Conservation (phyloP, 2,113 vertebrate genomes). For the Globicephala melas region DNA sequence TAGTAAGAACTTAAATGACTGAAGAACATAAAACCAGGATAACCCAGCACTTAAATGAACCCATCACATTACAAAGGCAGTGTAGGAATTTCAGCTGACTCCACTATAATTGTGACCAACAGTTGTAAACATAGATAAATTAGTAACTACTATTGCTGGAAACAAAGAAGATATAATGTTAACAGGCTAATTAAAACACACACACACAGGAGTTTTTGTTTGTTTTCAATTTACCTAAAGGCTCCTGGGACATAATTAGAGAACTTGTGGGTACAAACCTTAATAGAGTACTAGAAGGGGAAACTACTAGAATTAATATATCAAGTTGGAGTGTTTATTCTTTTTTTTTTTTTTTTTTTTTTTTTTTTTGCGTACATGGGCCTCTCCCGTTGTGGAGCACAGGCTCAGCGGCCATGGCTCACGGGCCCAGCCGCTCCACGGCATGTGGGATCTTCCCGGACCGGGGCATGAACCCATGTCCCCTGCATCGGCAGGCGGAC, state of each 20-base stretch:
- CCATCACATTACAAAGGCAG: not conserved
- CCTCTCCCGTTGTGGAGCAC: too few species aligned
- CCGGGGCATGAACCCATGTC: too few species aligned
- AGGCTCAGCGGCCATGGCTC: too few species aligned
- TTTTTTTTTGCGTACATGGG: too few species aligned
- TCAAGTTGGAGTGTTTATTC: not conserved
- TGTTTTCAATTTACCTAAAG: slow-evolving; percentile 20
- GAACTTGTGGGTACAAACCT: not conserved
- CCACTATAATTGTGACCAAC: not conserved
- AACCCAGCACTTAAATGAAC: not conserved
- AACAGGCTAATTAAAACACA: not conserved
- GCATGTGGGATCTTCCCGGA: too few species aligned
- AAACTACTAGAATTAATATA: not conserved
- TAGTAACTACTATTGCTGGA: not conserved
- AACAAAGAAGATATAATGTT: not conserved
- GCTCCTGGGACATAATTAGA: not conserved
- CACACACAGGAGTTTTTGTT: not conserved
- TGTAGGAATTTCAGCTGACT: not conserved
- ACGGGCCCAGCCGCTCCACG: too few species aligned
- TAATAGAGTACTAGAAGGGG: not conserved
- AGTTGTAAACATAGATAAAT: slow-evolving; percentile 43
- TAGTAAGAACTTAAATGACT: not conserved
- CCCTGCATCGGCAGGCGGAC: too few species aligned
- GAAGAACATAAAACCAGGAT: not conserved
- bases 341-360: too few species aligned